Conservation (phyloP, 1,140 invertebrate species). For the Microplitis mediator region DNA sequence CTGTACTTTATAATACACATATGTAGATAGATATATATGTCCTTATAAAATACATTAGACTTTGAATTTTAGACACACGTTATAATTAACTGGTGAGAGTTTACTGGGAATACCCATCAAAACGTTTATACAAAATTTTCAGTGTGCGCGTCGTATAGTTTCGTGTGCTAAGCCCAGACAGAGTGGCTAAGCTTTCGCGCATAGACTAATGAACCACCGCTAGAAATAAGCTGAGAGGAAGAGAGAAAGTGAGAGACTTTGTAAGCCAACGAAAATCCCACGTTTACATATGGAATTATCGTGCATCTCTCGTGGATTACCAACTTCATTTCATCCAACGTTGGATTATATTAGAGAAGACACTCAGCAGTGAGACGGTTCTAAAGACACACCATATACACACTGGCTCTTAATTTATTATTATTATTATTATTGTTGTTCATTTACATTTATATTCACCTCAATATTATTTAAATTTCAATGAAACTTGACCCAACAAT, state of each 20-base stretch:
- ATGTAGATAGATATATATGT: not conserved
- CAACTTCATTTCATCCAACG: slow-evolving; percentile 23
- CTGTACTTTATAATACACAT: no score
- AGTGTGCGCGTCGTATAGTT: slow-evolving; percentile 5
- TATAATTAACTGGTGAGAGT: no score
- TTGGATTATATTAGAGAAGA: slow-evolving; percentile 14
- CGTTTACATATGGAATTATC: slow-evolving; percentile 29
- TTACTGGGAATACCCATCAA: no score
- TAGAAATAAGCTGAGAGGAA: no score
- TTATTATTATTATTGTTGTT: no score
- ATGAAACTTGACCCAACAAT: no score
- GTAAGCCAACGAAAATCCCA: slow-evolving; percentile 29
- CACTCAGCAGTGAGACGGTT: not conserved
- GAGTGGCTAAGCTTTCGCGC: not conserved
- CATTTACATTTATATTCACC: no score
- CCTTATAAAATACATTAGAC: not conserved
- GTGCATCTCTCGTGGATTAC: slow-evolving; percentile 16
- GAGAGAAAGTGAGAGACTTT: slow-evolving; percentile 8
- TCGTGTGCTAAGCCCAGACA: not conserved
- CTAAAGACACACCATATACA: not conserved
- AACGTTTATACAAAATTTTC: slow-evolving; percentile 2
- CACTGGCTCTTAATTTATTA: not conserved
- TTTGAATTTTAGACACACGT: no score
- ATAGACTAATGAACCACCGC: slow-evolving; percentile 5
- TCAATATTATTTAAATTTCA: no score